A percentile compares a stretch with the other conserved stretches of the same genome.
phyloP scores from a whole-genome alignment of 2,113 vertebrate species.

The Peromyscus leucopus region DNA sequence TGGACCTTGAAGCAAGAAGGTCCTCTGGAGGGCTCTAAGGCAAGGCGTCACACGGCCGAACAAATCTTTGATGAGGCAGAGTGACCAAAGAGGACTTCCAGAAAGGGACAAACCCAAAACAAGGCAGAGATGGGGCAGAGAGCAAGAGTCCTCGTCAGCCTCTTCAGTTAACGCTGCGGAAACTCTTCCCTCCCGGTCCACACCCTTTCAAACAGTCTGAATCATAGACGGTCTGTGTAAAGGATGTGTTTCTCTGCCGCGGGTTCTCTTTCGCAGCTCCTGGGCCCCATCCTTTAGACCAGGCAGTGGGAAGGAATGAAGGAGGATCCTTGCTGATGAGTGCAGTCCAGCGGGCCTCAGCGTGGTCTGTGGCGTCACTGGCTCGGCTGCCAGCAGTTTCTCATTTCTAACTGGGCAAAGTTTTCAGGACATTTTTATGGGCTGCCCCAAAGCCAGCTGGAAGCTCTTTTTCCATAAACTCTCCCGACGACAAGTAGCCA shows the following conservation, averaged over 20 bases:
- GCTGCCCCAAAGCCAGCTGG: conserved; percentile 72
- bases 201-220: conserved; percentile 43
- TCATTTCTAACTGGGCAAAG: conserved; percentile 61
- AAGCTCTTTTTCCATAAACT: conserved; percentile 79
- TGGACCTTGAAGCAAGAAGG: background rate
- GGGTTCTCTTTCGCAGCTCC: conserved; percentile 74
- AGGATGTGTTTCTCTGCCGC: conserved; percentile 67
- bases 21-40: background rate
- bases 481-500: conserved; percentile 78
- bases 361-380: conserved; percentile 17
- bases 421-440: conserved; percentile 76
- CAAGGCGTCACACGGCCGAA: background rate
- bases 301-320: conserved; percentile 70
- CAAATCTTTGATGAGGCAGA: background rate
- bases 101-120: conserved; percentile 37
- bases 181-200: conserved; percentile 26
- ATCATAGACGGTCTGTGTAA: conserved; percentile 56
- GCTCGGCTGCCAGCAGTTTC: conserved; percentile 36
- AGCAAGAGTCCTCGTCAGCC: background rate
- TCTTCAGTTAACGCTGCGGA: background rate
- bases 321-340: conserved; percentile 43
- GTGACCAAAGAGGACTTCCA: conserved; percentile 58
- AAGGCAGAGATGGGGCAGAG: background rate
- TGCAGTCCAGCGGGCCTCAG: conserved; percentile 28
- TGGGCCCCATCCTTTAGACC: conserved; percentile 71